Evolutionary conservation across 2,113 vertebrate species (phyloP), one percentile per base, ranked within the genome.

Genomic region (Glareola pratincola): DNA sequence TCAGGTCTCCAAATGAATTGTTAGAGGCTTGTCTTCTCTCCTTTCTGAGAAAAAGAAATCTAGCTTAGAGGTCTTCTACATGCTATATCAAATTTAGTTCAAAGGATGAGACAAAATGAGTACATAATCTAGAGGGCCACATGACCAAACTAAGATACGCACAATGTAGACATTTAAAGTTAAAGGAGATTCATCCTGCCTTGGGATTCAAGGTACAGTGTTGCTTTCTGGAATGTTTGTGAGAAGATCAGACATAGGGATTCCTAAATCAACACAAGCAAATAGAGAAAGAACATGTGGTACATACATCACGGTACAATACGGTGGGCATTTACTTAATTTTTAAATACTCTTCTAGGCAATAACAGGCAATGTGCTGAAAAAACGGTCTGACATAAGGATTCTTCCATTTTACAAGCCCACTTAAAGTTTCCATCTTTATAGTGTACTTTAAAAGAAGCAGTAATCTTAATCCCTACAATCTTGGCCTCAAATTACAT

Each of bases 341-440:
- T 91, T 93, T 91, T 83, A 85, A 94, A 57, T 82, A 76, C 6
- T 64, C 30, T 92, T 94, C 32, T 43, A 92, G 62, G 63, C 48
- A 53, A n/a, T 91, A 96, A 84, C 15, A 78, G 76, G 72, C 43
- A 86, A 72, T 37, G 39, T 87, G 74, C 56, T 96, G 89, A 88
- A 96, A 96, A 95, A 73, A 89, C 15, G 37, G 62, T 66, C 74
- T 91, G 84, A 91, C 29, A 82, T n/a, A 94, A 87, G 48, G 56
- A 83, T 93, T 47, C 59, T 94, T 90, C 77, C 50, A 34, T 91
- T 94, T 97, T 96, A 90, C 66, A 92, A 97, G 62, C 39, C 45
- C 83, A 84, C 53, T 94, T 94, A 92, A 88, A 85, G 5, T 94
- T 89, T 95, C 54, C 4, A 2, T 90, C 81, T 95, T 90, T 94